Percentiles rank a stretch among this genome's conserved stretches.
These are phyloP conservation scores for Aythya baeri DNA, from an alignment of 2,113 vertebrate genomes.

Conservation along the genomic window DNA sequence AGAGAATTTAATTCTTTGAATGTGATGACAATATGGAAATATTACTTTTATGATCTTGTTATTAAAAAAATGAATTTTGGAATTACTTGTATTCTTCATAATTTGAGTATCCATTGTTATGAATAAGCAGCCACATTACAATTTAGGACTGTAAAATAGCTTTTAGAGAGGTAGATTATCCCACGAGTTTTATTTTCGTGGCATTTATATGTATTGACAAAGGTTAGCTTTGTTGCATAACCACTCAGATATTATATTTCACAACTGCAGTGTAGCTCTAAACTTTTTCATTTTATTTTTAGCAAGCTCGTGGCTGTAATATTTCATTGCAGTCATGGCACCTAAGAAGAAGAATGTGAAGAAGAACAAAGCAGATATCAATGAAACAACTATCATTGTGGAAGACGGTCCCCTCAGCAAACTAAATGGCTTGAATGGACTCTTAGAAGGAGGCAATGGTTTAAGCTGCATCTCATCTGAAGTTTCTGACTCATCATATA, in stretches of 20 bases:
- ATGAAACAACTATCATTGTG: slow-evolving; percentile 91
- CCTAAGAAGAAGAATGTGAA: slow-evolving; percentile 97
- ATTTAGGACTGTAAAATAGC: neutral
- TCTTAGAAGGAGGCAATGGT: slow-evolving; percentile 93
- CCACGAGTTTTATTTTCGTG: neutral
- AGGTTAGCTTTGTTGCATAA: neutral
- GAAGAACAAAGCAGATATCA: slow-evolving; percentile 92
- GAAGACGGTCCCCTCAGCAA: slow-evolving; percentile 92
- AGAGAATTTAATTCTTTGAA: neutral
- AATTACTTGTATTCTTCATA: neutral
- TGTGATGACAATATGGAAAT: neutral
- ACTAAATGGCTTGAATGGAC: slow-evolving; percentile 89
- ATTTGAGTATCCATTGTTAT: neutral
- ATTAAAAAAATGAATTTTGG: neutral
- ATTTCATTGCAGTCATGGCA: slow-evolving; percentile 90
- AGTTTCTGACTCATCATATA: slow-evolving; percentile 88
- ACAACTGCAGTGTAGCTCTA: neutral
- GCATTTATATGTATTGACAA: neutral
- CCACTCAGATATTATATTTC: slow-evolving; percentile 25
- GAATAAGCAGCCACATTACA: neutral
- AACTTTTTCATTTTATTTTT: slow-evolving; percentile 42
- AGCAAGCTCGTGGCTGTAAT: slow-evolving; percentile 85
- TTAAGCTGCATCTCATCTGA: slow-evolving; percentile 97
- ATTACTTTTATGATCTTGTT: neutral
- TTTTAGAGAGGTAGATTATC: neutral